Conservation (phyloP, 2,113 vertebrate genomes). For the Probosciger aterrimus region DNA sequence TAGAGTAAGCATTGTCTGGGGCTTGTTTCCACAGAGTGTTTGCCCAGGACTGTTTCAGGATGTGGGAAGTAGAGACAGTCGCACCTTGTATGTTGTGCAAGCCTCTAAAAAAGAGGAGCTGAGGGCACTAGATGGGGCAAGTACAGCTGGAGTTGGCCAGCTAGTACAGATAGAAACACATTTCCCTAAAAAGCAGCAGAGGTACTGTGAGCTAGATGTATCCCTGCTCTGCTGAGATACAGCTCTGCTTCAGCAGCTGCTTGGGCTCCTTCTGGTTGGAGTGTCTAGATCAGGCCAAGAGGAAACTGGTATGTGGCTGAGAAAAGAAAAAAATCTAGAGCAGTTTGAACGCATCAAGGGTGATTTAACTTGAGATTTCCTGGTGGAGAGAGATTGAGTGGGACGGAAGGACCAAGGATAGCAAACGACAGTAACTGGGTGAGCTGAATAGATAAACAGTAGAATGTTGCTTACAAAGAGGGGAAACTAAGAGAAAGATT, state of each 20-base stretch:
- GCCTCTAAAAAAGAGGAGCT: background rate
- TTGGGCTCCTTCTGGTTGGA: background rate
- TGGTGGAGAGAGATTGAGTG: background rate
- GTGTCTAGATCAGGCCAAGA: background rate
- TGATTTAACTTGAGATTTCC: background rate
- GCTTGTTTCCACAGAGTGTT: background rate
- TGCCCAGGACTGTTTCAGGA: too few species aligned
- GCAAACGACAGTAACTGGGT: background rate
- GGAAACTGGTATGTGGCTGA: background rate
- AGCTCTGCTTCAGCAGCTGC: background rate
- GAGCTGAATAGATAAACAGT: background rate
- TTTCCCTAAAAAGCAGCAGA: background rate
- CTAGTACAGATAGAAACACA: background rate
- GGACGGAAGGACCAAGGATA: background rate
- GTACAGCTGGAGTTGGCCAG: background rate
- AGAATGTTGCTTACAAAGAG: background rate
- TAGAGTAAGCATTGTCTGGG: background rate
- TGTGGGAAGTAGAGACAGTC: background rate
- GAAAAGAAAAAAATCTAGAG: background rate
- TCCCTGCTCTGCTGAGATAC: background rate
- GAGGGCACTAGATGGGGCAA: background rate
- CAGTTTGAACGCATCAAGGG: background rate
- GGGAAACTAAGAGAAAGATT: background rate
- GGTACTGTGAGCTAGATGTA: background rate
- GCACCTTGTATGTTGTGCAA: background rate